Evolutionary conservation across 2,113 vertebrate species (phyloP).

Genomic region (Tamias sibiricus): DNA sequence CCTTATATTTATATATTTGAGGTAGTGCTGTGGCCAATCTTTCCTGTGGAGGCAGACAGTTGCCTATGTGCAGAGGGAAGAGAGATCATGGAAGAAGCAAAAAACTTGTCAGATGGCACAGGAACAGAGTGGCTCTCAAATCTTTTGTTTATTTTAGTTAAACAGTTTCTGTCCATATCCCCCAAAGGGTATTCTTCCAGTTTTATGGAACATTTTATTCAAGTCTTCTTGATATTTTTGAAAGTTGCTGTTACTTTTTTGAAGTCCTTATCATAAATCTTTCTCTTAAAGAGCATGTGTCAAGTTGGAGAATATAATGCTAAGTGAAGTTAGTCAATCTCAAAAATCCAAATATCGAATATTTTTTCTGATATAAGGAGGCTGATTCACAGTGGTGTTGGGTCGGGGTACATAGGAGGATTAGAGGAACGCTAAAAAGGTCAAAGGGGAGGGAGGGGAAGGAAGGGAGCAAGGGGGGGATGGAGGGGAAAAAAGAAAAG

Average conservation of each 20-base stretch:
- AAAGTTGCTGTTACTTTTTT: slow-evolving; percentile 36
- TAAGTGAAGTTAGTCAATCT: too few species aligned
- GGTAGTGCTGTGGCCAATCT: neutral
- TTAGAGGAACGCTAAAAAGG: too few species aligned
- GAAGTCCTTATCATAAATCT: slow-evolving; percentile 38
- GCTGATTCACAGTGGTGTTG: too few species aligned
- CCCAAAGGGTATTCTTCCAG: neutral
- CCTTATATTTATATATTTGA: neutral
- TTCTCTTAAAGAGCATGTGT: neutral
- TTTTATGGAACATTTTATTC: slow-evolving; percentile 46
- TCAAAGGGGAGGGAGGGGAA: too few species aligned
- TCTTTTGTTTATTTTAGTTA: slow-evolving; percentile 50
- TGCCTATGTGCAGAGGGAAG: neutral
- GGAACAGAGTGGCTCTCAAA: slow-evolving; percentile 32
- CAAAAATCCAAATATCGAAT: too few species aligned
- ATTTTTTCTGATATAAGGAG: too few species aligned
- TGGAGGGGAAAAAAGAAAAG: too few species aligned
- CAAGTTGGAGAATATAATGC: too few species aligned
- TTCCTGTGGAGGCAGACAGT: neutral
- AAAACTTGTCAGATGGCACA: slow-evolving; percentile 43
- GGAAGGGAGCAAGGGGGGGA: too few species aligned
- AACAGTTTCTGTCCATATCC: neutral
- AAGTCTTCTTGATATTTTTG: slow-evolving; percentile 1
- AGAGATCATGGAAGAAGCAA: neutral
- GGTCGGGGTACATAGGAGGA: too few species aligned